Evolutionary conservation across 2,797 vertebrate species (phyloP).

Genomic region (Clarias pachynema): DNA sequence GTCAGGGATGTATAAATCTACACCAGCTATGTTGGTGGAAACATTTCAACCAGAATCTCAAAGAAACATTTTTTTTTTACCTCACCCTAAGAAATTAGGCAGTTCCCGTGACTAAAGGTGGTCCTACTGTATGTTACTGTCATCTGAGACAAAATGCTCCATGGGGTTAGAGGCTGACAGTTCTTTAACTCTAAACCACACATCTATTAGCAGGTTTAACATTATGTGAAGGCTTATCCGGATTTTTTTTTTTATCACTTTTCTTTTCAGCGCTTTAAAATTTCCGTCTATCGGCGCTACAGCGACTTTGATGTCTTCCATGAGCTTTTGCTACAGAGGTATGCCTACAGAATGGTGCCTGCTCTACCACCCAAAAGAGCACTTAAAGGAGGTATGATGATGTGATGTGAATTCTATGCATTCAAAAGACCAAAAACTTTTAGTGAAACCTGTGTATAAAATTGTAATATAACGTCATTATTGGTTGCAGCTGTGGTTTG

Average conservation of each 20-base stretch:
- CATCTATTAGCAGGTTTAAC: background rate
- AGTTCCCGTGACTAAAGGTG: background rate
- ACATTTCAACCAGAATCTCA: background rate
- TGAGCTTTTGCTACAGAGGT: conserved; percentile 90
- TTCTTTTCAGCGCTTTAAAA: conserved; percentile 80
- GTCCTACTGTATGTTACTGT: background rate
- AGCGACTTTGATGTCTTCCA: conserved; percentile 97
- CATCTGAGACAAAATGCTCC: background rate
- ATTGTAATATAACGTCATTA: background rate
- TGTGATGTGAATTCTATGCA: background rate
- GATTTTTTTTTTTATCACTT: background rate
- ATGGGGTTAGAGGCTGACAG: background rate
- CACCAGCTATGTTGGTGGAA: background rate
- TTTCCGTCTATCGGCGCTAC: conserved; percentile 90
- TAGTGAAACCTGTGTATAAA: conserved; percentile 8
- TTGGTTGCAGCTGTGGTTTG: background rate
- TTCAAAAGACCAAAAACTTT: conserved; percentile 12
- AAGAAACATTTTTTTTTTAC: background rate
- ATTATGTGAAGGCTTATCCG: background rate
- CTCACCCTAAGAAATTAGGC: background rate
- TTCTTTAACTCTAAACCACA: background rate
- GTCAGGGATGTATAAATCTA: background rate
- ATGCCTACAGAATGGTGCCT: conserved; percentile 91
- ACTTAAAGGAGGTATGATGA: conserved; percentile 86
- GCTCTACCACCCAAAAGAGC: conserved; percentile 92